Percentiles rank a stretch among this genome's conserved stretches.
These are phyloP conservation scores for Drosophila pallidifrons DNA, from an alignment of 1,140 invertebrate genomes.

Conservation along the genomic window DNA sequence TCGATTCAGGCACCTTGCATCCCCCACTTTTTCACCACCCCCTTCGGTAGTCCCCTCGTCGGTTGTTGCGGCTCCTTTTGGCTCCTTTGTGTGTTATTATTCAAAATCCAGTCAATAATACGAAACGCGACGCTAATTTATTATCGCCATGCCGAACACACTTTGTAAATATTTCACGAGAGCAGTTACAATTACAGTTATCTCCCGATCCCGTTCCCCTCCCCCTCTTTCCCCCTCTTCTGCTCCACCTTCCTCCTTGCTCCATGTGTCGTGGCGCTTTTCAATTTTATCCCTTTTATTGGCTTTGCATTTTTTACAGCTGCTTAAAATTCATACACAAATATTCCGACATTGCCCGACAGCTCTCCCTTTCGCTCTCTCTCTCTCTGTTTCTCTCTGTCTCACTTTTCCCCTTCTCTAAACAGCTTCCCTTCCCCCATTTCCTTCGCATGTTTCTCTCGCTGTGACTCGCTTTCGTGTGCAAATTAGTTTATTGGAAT, in stretches of 20 bases:
- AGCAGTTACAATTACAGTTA: conserved; percentile 71
- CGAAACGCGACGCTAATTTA: conserved; percentile 80
- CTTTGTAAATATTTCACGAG: conserved; percentile 59
- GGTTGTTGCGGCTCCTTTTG: not conserved
- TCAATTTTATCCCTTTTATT: conserved; percentile 83
- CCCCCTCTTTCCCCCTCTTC: no score
- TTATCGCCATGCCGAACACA: conserved; percentile 52
- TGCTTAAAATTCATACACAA: conserved; percentile 82
- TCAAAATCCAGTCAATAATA: conserved; percentile 84
- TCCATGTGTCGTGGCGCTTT: conserved; percentile 40
- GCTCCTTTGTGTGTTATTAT: conserved; percentile 83
- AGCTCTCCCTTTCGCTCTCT: not conserved
- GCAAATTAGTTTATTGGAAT: conserved; percentile 85
- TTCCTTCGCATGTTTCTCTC: conserved; percentile 20
- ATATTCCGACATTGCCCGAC: conserved; percentile 49
- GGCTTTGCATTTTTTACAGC: conserved; percentile 73
- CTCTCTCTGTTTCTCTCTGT: not conserved
- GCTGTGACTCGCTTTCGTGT: conserved; percentile 56
- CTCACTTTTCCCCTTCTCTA: no score
- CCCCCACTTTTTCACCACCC: not conserved
- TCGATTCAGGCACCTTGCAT: conserved; percentile 7
- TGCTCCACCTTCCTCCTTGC: not conserved
- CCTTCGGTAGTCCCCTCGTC: not conserved
- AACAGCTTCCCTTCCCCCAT: not conserved
- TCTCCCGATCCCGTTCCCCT: not conserved